Percentiles rank a stretch among this genome's conserved stretches.
Evolutionary conservation across 2,888 invertebrate genomes (phyloP).

Genomic region (Diabrotica balteata): DNA sequence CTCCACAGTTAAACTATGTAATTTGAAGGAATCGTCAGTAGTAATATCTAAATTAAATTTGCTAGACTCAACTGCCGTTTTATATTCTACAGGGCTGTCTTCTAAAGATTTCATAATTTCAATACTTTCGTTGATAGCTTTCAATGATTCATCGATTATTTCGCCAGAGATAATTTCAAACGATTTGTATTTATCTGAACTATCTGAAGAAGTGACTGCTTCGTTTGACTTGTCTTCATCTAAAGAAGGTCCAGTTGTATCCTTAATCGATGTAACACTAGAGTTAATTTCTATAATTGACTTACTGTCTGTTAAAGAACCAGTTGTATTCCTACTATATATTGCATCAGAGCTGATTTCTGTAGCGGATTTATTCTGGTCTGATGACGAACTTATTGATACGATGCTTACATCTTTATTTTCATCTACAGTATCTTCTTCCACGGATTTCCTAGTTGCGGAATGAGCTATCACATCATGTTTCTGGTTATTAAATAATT

Average conservation of each 20-base stretch:
- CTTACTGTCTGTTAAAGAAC: too few relatives aligned
- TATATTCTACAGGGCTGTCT: not conserved
- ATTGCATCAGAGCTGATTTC: too few relatives aligned
- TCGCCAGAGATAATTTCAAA: not conserved
- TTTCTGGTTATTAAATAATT: conserved; percentile 8
- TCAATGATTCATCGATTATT: not conserved
- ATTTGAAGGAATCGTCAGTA: not conserved
- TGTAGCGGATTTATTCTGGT: too few relatives aligned
- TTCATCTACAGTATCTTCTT: conserved; percentile 4
- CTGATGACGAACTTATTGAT: too few relatives aligned
- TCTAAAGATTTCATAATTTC: not conserved
- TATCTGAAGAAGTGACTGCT: conserved; percentile 1
- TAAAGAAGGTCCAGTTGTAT: not conserved
- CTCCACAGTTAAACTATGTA: not conserved
- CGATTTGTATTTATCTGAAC: conserved; percentile 4
- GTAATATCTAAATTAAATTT: not conserved
- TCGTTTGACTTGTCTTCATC: conserved; percentile 7
- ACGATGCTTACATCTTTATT: not conserved
- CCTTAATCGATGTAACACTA: conserved; percentile 1
- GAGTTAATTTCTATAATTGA: too few relatives aligned
- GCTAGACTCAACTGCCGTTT: too few relatives aligned
- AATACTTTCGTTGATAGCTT: not conserved
- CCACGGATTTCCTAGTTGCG: not conserved
- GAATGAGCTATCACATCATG: conserved; percentile 3
- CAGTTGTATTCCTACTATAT: too few relatives aligned